A percentile compares a stretch with the other conserved stretches of the same genome.
Conservation (phyloP, 2,888 invertebrate species). For the Maniola hyperantus region DNA sequence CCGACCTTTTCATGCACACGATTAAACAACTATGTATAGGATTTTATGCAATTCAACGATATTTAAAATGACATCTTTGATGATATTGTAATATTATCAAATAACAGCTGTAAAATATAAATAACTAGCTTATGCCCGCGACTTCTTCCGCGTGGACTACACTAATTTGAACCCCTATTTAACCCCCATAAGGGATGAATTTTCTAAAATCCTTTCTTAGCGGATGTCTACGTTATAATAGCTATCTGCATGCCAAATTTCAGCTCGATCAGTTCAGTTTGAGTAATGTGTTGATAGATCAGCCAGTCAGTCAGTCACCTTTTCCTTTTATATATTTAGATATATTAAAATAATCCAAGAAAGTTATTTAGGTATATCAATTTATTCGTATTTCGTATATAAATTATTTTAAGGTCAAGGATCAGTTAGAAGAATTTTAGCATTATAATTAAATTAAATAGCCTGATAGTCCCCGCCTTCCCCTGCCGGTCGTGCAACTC, state of each 20-base stretch:
- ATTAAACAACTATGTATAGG: slow-evolving; percentile 15
- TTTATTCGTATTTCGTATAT: not conserved
- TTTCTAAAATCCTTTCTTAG: too few relatives aligned
- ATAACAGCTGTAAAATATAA: not conserved
- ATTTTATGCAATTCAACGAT: not conserved
- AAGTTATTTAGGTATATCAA: not conserved
- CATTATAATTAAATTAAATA: slow-evolving; percentile 21
- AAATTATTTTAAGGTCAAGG: slow-evolving; percentile 29
- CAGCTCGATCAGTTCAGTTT: too few relatives aligned
- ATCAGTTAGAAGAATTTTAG: slow-evolving; percentile 17
- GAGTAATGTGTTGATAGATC: too few relatives aligned
- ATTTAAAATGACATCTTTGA: not conserved
- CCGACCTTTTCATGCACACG: slow-evolving; percentile 41
- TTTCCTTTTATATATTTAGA: too few relatives aligned
- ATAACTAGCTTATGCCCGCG: too few relatives aligned
- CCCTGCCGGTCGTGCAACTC: not conserved
- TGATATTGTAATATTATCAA: slow-evolving; percentile 23
- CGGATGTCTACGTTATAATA: too few relatives aligned
- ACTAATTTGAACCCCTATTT: too few relatives aligned
- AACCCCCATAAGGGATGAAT: too few relatives aligned
- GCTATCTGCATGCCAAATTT: too few relatives aligned
- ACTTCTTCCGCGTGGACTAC: too few relatives aligned
- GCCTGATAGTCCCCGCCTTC: not conserved
- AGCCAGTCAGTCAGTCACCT: too few relatives aligned
- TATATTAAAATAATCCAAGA: too few relatives aligned